phyloP scores from a whole-genome alignment of 2,797 vertebrate species.

The Peromyscus aztecus region DNA sequence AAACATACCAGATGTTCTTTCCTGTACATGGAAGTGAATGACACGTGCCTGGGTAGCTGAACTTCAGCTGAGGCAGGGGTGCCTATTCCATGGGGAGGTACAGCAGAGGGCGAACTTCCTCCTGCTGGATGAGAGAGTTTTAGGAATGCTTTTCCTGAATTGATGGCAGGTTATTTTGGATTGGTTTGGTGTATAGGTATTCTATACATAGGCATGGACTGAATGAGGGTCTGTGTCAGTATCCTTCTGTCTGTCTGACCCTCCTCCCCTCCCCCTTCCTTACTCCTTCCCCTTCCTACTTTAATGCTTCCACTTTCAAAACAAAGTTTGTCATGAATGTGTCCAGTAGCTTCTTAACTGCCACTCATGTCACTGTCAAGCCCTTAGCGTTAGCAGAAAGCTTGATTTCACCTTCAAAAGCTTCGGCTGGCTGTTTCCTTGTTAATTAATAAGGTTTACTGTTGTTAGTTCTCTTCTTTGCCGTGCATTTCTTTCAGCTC shows the following conservation, averaged over 20 bases:
- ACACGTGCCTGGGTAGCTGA: not conserved
- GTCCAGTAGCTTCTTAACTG: not conserved
- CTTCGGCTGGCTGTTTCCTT: not conserved
- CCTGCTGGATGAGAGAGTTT: fast-evolving
- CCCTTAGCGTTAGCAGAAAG: not conserved
- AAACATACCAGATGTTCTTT: not conserved
- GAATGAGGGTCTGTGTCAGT: not conserved
- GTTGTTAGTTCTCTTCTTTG: not conserved
- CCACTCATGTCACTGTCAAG: not conserved
- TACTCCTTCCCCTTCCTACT: not conserved
- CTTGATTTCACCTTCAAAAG: not conserved
- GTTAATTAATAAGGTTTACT: not conserved
- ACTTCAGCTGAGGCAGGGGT: not conserved
- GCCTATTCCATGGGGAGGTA: not conserved
- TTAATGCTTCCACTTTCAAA: not conserved
- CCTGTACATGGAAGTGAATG: not conserved
- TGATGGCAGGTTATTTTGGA: not conserved
- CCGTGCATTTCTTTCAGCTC: not conserved
- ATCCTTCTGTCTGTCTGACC: not conserved
- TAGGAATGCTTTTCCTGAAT: not conserved
- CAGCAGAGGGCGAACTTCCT: not conserved
- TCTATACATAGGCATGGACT: not conserved
- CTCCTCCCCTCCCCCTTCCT: not conserved
- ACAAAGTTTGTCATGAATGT: not conserved
- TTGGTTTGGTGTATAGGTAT: not conserved